Evolutionary conservation across 2,797 vertebrate genomes (phyloP).

Genomic region (Euthynnus affinis): DNA sequence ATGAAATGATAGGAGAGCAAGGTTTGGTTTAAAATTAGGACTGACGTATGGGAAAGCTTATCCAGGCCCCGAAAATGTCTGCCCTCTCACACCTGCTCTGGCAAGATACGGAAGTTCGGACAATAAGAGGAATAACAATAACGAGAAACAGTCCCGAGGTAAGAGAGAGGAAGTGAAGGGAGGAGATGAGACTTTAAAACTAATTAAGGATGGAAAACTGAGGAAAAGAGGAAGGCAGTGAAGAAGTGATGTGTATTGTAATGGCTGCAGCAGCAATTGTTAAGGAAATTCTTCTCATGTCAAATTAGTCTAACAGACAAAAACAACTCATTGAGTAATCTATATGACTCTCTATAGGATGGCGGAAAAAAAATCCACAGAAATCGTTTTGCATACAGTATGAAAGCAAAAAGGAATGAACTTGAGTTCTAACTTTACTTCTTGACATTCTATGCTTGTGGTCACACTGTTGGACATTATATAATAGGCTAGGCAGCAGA

Average conservation of each 20-base stretch:
- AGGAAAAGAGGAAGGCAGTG: neutral
- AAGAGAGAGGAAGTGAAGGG: constrained; percentile 5
- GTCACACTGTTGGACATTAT: neutral
- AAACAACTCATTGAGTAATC: neutral
- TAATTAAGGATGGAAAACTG: neutral
- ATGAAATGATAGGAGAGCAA: constrained; percentile 53
- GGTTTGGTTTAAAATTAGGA: constrained; percentile 58
- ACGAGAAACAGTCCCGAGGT: constrained; percentile 11
- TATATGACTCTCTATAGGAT: no score
- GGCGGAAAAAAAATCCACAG: neutral
- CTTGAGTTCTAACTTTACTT: neutral
- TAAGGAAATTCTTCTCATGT: neutral
- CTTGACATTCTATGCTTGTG: neutral
- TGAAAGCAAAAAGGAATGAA: neutral
- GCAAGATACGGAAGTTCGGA: constrained; percentile 57
- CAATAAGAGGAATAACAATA: constrained; percentile 6
- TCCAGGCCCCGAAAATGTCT: constrained; percentile 46
- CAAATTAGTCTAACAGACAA: neutral
- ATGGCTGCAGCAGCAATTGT: neutral
- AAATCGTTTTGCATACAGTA: neutral
- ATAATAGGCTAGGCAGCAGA: neutral
- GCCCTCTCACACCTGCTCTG: constrained; percentile 54
- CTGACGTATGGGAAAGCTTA: constrained; percentile 58
- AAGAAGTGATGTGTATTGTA: neutral
- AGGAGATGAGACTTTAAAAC: neutral